Base-by-base conservation (phyloP, 2,113 vertebrate species). In the Amphiprion ocellaris region DNA sequence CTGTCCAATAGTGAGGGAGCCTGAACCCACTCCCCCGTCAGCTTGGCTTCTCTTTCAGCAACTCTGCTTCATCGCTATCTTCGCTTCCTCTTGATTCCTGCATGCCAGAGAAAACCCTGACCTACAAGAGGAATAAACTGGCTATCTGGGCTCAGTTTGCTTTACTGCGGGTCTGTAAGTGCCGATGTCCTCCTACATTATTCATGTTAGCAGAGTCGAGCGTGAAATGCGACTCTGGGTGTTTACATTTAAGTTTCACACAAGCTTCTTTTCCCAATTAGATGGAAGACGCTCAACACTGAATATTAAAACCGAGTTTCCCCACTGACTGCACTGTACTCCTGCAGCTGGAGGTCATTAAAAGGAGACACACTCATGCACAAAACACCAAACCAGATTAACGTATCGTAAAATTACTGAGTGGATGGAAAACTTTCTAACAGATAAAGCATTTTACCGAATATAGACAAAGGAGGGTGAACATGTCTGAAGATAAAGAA, bases 1-100 rank as follows among this genome's bases (percentile, higher is more conserved):
- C 91, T 87, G 74, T 66, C 95, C 94, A 95, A 95, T 95, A 55
- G 88, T 74, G 77, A 28, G 41, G 16, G 39, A 47, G 87, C 60
- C 74, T 90, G 74, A 68, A 81, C 71, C 73, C 85, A 90, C 94
- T 80, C 95, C 94, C 93, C 90, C 67, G 62, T 63, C 66, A 74
- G 61, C 28, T 84, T 58, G 14, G 60, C 65, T 67, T 60, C 64
- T 73, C 71, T 69, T 66, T 47, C 82, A 30, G 59, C 28, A 2
- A 69, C 61, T 50, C 55, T 21, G 15, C 65, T 62, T 44, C 23
- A 30, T 39, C 52, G 1, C 62, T 66, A 67, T 69, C 60, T 67
- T 44, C 9, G 9, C 58, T 68, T 61, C 67, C 71, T 68, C 30
- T 69, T 26, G 2, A 61, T 39, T 64, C 49, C 10, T 23, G 1